These are phyloP conservation scores for Rhineura floridana DNA, from an alignment of 2,113 vertebrate genomes.

Conservation along the genomic window DNA sequence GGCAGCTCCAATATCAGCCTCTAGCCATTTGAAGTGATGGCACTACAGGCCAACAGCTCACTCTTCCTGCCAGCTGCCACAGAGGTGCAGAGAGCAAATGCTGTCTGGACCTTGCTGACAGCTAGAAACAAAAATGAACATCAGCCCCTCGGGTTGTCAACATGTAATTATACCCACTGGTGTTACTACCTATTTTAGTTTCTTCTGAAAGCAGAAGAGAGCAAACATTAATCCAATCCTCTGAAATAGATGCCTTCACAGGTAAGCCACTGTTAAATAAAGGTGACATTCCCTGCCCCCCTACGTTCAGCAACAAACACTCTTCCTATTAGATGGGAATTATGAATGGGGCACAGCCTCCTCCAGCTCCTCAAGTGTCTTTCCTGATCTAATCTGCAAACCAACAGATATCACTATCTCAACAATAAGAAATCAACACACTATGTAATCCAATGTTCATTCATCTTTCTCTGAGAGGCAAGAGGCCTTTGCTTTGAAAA, in stretches of 20 bases:
- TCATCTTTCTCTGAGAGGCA: constrained; percentile 30
- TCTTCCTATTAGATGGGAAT: constrained; percentile 23
- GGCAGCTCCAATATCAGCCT: background rate
- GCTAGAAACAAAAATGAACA: background rate
- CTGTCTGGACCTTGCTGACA: background rate
- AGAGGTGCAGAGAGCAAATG: background rate
- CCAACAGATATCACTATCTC: constrained; percentile 47
- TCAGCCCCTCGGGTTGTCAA: background rate
- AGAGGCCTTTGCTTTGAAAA: constrained; percentile 34
- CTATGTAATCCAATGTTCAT: too few relatives aligned
- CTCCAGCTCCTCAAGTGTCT: background rate
- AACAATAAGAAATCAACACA: constrained; percentile 57
- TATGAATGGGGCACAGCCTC: constrained; percentile 44
- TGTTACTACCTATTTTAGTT: background rate
- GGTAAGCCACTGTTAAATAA: constrained; percentile 38
- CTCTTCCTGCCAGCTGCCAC: background rate
- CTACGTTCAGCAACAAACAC: constrained; percentile 15
- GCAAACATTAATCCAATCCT: constrained; percentile 24
- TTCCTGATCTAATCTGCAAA: constrained; percentile 52
- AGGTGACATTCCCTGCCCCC: constrained; percentile 19
- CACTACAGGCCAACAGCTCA: background rate
- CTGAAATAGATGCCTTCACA: constrained; percentile 19
- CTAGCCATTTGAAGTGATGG: too few relatives aligned
- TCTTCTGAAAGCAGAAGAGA: constrained; percentile 32
- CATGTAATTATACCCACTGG: background rate